Conservation (phyloP, 2,888 invertebrate genomes). For the Gasteruption jaculator region DNA sequence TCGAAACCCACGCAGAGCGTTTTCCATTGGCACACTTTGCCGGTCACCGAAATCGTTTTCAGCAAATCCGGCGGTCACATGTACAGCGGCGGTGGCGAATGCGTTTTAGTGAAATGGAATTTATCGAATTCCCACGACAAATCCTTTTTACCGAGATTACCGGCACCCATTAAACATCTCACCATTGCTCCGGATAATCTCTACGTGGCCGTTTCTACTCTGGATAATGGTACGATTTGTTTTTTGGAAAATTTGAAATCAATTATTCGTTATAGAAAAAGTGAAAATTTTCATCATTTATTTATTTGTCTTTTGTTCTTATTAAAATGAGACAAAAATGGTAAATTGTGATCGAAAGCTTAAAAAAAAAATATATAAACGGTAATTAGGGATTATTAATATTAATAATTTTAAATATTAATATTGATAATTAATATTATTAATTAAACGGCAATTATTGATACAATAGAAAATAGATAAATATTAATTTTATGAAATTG, state of each 20-base stretch:
- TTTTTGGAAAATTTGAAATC: not conserved
- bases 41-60: conserved; percentile 65
- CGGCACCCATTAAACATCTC: conserved; percentile 64
- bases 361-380: no score
- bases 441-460: not conserved
- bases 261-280: no score
- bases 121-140: conserved; percentile 53
- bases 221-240: conserved; percentile 60
- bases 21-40: conserved; percentile 75
- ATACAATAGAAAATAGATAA: conserved; percentile 4
- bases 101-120: conserved; percentile 75
- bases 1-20: conserved; percentile 48
- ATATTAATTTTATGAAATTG: conserved; percentile 2
- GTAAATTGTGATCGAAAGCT: no score
- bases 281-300: not conserved
- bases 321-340: not conserved
- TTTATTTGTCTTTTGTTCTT: no score
- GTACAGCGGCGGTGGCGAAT: conserved; percentile 74
- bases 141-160: conserved; percentile 67
- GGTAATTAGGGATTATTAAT: not conserved
- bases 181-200: conserved; percentile 60
- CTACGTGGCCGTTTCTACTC: conserved; percentile 63
- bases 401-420: conserved; percentile 6
- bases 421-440: not conserved
- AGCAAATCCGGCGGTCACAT: conserved; percentile 61